phyloP scores from a whole-genome alignment of 2,797 vertebrate genomes.

The Rhinogobio ventralis region DNA sequence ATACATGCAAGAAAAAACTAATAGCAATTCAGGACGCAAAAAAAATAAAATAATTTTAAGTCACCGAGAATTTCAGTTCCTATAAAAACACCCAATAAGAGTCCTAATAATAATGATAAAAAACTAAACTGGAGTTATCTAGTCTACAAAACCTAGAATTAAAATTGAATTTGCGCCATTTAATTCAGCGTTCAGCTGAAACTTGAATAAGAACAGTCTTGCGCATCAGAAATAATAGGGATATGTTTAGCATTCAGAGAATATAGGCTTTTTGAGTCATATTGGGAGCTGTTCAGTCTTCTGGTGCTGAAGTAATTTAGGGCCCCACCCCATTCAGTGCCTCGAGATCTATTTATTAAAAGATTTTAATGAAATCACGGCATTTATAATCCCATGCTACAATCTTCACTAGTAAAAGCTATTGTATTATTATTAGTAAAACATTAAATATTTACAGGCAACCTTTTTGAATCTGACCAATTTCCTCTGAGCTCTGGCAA shows the following conservation, averaged over 20 bases:
- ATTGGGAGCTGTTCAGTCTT: constrained; percentile 26
- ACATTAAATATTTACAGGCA: background rate
- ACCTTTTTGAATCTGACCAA: background rate
- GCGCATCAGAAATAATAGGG: background rate
- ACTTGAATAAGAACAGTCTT: background rate
- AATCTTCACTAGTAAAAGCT: background rate
- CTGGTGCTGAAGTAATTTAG: constrained; percentile 40
- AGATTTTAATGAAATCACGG: background rate
- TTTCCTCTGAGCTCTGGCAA: background rate
- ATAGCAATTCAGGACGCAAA: background rate
- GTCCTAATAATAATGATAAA: background rate
- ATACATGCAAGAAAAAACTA: background rate
- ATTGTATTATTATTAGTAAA: background rate
- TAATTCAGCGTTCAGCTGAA: background rate
- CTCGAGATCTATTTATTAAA: background rate
- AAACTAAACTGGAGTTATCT: background rate
- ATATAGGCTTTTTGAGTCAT: background rate
- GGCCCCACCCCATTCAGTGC: background rate
- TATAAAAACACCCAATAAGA: background rate
- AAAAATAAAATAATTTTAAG: background rate
- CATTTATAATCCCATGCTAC: background rate
- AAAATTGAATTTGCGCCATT: background rate
- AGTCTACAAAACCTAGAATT: background rate
- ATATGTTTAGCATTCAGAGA: background rate
- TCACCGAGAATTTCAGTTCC: background rate